These are phyloP conservation scores for Enteromius unitaeniatus DNA, from an alignment of 2,797 vertebrate genomes.

Conservation along the genomic window DNA sequence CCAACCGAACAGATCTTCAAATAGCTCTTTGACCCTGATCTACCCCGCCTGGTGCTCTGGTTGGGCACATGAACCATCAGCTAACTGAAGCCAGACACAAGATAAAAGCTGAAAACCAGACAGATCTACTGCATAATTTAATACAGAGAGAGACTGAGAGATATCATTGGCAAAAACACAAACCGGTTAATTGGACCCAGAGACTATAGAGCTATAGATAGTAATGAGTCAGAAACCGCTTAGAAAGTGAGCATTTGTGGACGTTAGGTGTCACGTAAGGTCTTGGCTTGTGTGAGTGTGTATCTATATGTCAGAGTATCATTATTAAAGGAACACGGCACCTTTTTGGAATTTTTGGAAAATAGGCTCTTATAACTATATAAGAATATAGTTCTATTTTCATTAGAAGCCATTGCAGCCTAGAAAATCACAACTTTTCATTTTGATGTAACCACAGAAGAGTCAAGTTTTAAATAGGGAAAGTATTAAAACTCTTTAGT, in stretches of 20 bases:
- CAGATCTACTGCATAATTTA: constrained; percentile 44
- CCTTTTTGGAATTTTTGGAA: too few species aligned
- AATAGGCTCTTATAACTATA: too few species aligned
- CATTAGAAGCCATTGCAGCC: too few species aligned
- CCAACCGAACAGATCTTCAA: constrained; percentile 35
- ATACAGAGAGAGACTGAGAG: constrained; percentile 22
- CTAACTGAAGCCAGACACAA: constrained; percentile 45
- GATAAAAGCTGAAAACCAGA: constrained; percentile 46
- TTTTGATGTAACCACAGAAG: too few species aligned
- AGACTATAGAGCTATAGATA: constrained; percentile 42
- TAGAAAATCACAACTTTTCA: too few species aligned
- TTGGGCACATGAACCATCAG: constrained; percentile 12
- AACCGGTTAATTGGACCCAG: constrained; percentile 55
- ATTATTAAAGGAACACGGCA: too few species aligned
- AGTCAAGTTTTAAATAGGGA: too few species aligned
- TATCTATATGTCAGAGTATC: background rate
- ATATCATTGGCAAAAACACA: constrained; percentile 54
- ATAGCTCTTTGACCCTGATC: constrained; percentile 39
- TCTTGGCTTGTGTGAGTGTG: constrained; percentile 9
- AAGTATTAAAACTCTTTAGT: too few species aligned
- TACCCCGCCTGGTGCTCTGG: constrained; percentile 30
- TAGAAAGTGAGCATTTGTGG: constrained; percentile 30
- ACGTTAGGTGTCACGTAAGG: constrained; percentile 18
- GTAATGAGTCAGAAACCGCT: constrained; percentile 46
- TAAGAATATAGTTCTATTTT: too few species aligned